Base-by-base conservation (phyloP, 2,113 vertebrate genomes). In the Natator depressus region DNA sequence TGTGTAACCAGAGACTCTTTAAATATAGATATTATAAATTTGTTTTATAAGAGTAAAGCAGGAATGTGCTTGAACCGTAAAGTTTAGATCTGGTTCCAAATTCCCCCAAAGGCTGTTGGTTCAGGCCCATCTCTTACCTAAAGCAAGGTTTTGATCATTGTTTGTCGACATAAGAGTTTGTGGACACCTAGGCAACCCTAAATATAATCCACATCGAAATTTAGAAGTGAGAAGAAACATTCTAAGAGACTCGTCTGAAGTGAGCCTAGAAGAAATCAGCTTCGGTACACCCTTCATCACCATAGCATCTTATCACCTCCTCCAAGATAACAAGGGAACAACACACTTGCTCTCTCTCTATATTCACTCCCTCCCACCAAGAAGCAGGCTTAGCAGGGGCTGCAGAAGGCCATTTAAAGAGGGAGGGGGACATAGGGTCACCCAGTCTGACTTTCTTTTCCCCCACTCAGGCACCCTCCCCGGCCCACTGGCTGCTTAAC, bases 111-210 rank as follows among this genome's bases (percentile, higher is more conserved):
- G 25, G 17, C 10, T 54, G 13, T 49, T 8, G 38, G 17, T n/a
- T 35, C n/a, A 53, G 24, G 53, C 75, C 38, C 49, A 93, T 72
- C 57, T 94, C 59, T 89, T 84, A 97, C 46, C 38, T 82, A 84
- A 91, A 79, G 84, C 96, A 91, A 90, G 49, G 22, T 75, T 95
- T 86, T 86, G 72, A 75, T 93, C 10, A 29, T 79, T 85, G 24
- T 80, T 78, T 86, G 78, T 46, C 42, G 79, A 51, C 53, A 35
- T 57, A 92, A 27, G n/a, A 84, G 80, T 59, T 84, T 57, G 38
- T 57, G 38, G 5, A 53, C 79, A 89, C 87, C 89, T 65, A 79
- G 57, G 12, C 14, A 93, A 86, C 10, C 10, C 38, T 55, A 72
- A 91, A 85, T 86, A 79, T 11, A 85, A 42, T 38, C 31, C 46